Conservation (phyloP, 2,888 invertebrate genomes). For the Caenorhabditis afra region DNA sequence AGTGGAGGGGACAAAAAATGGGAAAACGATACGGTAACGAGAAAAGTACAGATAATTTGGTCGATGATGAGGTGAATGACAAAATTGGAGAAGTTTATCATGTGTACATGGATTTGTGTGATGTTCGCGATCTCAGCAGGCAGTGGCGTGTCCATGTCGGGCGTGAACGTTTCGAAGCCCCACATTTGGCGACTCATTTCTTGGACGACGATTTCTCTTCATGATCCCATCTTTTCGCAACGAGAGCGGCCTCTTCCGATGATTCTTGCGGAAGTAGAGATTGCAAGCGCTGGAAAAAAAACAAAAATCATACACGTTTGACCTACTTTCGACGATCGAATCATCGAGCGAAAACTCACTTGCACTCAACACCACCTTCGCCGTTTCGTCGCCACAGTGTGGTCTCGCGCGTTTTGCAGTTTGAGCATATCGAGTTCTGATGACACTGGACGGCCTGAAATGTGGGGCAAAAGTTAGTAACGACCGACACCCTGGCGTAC, state of each 20-base stretch:
- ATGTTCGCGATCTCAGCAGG: constrained; percentile 25
- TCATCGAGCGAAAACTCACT: constrained; percentile 52
- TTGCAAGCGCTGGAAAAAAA: constrained; percentile 70
- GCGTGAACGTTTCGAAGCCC: constrained; percentile 21
- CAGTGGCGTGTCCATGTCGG: constrained; percentile 55
- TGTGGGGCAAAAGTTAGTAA: not conserved
- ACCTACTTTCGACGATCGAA: not conserved
- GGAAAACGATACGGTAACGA: not conserved
- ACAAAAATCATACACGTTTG: not conserved
- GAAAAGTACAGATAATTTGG: constrained; percentile 15
- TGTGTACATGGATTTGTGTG: constrained; percentile 18
- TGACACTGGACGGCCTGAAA: constrained; percentile 73
- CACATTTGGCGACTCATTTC: constrained; percentile 64
- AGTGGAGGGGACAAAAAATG: too few relatives aligned
- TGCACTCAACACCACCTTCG: constrained; percentile 71
- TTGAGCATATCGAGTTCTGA: constrained; percentile 71
- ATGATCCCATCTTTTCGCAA: constrained; percentile 68
- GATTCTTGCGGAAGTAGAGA: constrained; percentile 70
- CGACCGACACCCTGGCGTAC: constrained; percentile 21
- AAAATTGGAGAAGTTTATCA: constrained; percentile 23
- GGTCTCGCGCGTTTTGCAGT: constrained; percentile 72
- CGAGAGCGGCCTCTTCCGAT: constrained; percentile 64
- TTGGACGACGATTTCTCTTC: constrained; percentile 69
- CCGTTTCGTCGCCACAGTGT: constrained; percentile 71
- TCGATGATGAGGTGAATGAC: constrained; percentile 18